These are phyloP conservation scores for Hestina assimilis DNA, from an alignment of 1,140 invertebrate species.

Conservation along the genomic window DNA sequence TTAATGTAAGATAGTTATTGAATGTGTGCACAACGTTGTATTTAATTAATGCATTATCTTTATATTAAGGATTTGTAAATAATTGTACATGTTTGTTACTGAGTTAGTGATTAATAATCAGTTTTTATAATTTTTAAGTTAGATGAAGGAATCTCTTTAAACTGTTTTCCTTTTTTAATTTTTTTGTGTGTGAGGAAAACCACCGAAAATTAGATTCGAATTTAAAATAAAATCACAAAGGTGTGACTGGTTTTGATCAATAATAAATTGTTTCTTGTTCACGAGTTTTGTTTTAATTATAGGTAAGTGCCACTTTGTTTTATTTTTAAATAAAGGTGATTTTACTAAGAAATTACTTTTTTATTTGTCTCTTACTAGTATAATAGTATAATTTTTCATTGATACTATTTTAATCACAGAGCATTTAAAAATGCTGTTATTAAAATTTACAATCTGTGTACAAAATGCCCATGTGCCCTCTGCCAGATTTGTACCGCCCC, in stretches of 20 bases:
- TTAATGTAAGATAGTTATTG: conserved; percentile 22
- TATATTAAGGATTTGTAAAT: conserved; percentile 10
- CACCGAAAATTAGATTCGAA: not conserved
- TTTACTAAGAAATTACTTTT: conserved; percentile 1
- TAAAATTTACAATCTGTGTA: too few species aligned
- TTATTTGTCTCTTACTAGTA: not conserved
- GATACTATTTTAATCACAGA: too few species aligned
- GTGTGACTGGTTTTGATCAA: conserved; percentile 10
- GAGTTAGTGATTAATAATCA: not conserved
- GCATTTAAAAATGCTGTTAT: too few species aligned
- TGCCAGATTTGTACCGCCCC: too few species aligned
- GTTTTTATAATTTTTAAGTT: conserved; percentile 4
- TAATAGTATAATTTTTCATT: not conserved
- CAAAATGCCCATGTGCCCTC: too few species aligned
- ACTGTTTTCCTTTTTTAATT: conserved; percentile 9
- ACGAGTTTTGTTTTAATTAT: conserved; percentile 10
- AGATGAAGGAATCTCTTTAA: conserved; percentile 15
- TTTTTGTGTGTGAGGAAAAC: not conserved
- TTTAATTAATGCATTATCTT: not conserved
- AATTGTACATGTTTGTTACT: not conserved
- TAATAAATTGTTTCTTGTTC: conserved; percentile 13
- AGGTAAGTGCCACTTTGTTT: conserved; percentile 17
- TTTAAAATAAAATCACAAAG: conserved; percentile 6
- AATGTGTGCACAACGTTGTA: not conserved
- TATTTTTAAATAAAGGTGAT: conserved; percentile 23